Percentiles rank a stretch among this genome's conserved stretches.
These are phyloP conservation scores for Dryobates pubescens DNA, from an alignment of 2,797 vertebrate species.

Conservation along the genomic window DNA sequence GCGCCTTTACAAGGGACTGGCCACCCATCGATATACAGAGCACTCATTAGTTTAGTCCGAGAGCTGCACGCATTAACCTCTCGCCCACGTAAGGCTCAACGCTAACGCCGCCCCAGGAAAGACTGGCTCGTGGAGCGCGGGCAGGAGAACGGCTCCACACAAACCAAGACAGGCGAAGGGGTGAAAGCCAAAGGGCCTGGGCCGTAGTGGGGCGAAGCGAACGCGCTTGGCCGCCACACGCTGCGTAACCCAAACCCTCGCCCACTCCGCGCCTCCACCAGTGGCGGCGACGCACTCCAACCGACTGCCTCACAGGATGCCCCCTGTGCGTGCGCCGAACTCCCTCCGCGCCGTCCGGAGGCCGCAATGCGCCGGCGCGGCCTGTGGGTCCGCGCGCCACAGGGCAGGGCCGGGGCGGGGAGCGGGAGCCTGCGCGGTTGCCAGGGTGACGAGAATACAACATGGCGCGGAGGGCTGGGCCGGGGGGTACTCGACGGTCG, in stretches of 20 bases:
- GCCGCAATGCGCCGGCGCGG: not conserved
- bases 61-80: not conserved
- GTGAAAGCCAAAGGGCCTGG: too few relatives aligned
- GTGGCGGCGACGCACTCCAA: too few relatives aligned
- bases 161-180: too few relatives aligned
- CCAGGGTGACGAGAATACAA: constrained; percentile 85
- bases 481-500: not conserved
- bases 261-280: too few relatives aligned
- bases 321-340: not conserved
- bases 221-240: too few relatives aligned
- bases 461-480: constrained; percentile 72
- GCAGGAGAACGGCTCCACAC: not conserved
- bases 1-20: accelerated
- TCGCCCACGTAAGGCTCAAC: accelerated
- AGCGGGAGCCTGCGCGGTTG: constrained; percentile 75
- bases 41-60: not conserved
- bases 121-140: too few relatives aligned
- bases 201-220: too few relatives aligned
- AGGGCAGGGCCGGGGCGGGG: not conserved
- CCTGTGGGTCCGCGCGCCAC: not conserved
- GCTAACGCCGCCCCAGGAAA: too few relatives aligned
- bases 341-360: not conserved
- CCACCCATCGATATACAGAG: not conserved
- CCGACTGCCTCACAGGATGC: too few relatives aligned
- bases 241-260: not conserved